Evolutionary conservation across 1,140 invertebrate genomes (phyloP).

Genomic region (Tetragonula clypearis): DNA sequence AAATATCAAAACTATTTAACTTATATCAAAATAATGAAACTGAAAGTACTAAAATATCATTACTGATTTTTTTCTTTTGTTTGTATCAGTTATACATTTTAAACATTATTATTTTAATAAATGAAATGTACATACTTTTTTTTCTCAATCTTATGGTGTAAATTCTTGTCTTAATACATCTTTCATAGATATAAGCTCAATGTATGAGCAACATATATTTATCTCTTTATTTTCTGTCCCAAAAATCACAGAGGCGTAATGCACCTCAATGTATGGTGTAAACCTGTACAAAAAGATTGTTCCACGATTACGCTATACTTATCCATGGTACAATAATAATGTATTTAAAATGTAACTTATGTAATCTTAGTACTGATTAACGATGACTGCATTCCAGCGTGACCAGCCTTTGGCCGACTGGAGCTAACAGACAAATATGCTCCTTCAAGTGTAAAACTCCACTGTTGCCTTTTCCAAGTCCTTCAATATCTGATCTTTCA

Average conservation of each 20-base stretch:
- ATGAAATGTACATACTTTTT: slow-evolving; percentile 29
- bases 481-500: slow-evolving; percentile 64
- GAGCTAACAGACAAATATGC: slow-evolving; percentile 83
- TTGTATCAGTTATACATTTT: slow-evolving; percentile 38
- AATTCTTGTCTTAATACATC: slow-evolving; percentile 33
- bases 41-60: slow-evolving; percentile 54
- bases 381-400: slow-evolving; percentile 81
- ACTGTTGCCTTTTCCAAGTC: slow-evolving; percentile 49
- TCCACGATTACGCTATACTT: slow-evolving; percentile 77
- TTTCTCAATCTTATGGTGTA: slow-evolving; percentile 34
- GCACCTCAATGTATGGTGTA: slow-evolving; percentile 75
- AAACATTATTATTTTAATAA: slow-evolving; percentile 33
- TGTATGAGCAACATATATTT: slow-evolving; percentile 59
- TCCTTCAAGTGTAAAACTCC: slow-evolving; percentile 77
- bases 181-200: slow-evolving; percentile 58
- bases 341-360: slow-evolving; percentile 82
- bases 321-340: slow-evolving; percentile 80
- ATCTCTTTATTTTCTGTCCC: slow-evolving; percentile 73
- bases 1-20: slow-evolving; percentile 9
- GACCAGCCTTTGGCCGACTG: slow-evolving; percentile 80
- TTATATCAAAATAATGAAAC: slow-evolving; percentile 40
- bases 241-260: slow-evolving; percentile 76
- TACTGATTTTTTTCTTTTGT: slow-evolving; percentile 25
- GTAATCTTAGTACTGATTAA: slow-evolving; percentile 81
- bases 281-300: slow-evolving; percentile 81